Evolutionary conservation across 2,113 vertebrate species (phyloP), one percentile per base, ranked within the genome.

Genomic region (Pterophyllum scalare): DNA sequence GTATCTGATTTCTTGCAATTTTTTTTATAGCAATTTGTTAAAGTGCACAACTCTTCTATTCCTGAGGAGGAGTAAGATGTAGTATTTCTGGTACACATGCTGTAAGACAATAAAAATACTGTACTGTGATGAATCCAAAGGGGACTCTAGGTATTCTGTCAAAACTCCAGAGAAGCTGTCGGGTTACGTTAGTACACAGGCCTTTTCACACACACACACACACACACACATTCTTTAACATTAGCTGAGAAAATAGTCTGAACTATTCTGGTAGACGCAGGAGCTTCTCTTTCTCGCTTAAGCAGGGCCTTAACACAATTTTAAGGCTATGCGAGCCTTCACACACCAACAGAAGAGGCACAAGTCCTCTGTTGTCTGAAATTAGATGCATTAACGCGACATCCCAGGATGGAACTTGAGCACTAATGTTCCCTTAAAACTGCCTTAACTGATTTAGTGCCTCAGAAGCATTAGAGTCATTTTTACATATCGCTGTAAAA

Each of bases 221-320:
- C 8, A 35, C 8, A 38, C 35, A 38, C 35, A 38, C 80, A 90
- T 81, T 88, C 76, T 75, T 2, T 26, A 3, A 77, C 77, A 35
- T 87, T 88, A 89, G 22, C 82, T 22, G 60, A 65, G 54, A 70
- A 74, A 74, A 72, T 59, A 26, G 74, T 79, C 83, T 85, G 64
- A 75, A 54, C 80, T 85, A 77, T 91, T 88, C 86, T 75, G 59
- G 88, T 85, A 7, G 57, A 79, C 14, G 77, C 78, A 52, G 80
- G 56, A 65, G 59, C 76, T 24, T 78, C 65, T 77, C 22, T 70
- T 62, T 52, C 59, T 86, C 49, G 1, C 15, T 31, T 70, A 49
- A 75, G n/a, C 52, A 24, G 46, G 40, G 24, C 49, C 54, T 88
- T 81, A 88, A 88, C 65, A 17, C 57, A 70, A 81, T 89, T 88